A percentile compares a stretch with the other conserved stretches of the same genome.
phyloP scores from a whole-genome alignment of 2,113 vertebrate species.

The Lucifuga dentata region DNA sequence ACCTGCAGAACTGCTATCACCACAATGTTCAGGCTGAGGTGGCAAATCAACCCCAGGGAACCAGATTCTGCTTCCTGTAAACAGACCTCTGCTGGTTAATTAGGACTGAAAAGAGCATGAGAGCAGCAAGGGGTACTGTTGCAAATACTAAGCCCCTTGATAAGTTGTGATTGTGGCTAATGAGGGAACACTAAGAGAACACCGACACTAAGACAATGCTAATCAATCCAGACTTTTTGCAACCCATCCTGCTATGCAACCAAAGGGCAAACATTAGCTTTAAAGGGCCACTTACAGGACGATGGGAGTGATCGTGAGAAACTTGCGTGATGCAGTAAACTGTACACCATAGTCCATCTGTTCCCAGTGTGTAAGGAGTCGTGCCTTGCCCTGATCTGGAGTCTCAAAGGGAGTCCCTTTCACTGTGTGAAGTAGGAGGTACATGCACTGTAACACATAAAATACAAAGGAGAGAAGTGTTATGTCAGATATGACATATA shows the following conservation, averaged over 20 bases:
- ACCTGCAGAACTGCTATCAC: conserved; percentile 59
- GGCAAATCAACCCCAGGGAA: conserved; percentile 38
- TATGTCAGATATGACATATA: too few relatives aligned
- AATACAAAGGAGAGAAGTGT: not conserved
- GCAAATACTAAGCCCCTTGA: not conserved
- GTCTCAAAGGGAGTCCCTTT: conserved; percentile 98
- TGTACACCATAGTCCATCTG: conserved; percentile 98
- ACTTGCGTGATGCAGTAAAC: conserved; percentile 96
- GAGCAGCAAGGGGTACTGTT: conserved; percentile 18
- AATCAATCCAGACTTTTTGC: conserved; percentile 7
- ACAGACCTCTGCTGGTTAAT: conserved; percentile 52
- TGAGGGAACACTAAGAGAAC: conserved; percentile 5
- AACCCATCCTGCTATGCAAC: too few relatives aligned
- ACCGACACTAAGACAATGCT: too few relatives aligned
- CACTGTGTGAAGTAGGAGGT: conserved; percentile 95
- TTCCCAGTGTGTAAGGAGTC: conserved; percentile 97
- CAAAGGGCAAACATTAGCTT: rapidly evolving
- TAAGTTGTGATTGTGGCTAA: conserved; percentile 12
- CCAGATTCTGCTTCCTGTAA: conserved; percentile 37
- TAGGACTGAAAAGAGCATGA: conserved; percentile 29
- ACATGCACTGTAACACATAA: conserved; percentile 89
- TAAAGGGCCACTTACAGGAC: conserved; percentile 87
- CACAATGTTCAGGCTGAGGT: conserved; percentile 52
- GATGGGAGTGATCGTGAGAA: conserved; percentile 97
- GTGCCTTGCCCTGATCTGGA: conserved; percentile 94